Evolutionary conservation across 2,888 invertebrate species (phyloP).

Genomic region (Cryptophagus acutangulus): DNA sequence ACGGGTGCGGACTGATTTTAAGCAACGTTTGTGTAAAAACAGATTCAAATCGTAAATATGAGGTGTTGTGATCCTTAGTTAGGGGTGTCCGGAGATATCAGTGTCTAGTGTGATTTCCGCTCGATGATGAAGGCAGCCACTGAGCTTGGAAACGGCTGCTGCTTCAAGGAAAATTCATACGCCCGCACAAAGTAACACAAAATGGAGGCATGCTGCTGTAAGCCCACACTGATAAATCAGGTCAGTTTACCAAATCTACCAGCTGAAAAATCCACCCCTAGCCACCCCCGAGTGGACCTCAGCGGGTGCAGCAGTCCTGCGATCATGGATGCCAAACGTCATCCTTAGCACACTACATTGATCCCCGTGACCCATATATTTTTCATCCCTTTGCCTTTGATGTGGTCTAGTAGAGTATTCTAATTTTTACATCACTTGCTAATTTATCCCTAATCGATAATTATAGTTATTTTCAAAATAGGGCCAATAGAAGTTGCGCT

Average conservation of each 20-base stretch:
- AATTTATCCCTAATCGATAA: too few species aligned
- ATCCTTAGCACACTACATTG: slow-evolving; percentile 29
- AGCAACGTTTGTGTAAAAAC: slow-evolving; percentile 23
- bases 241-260: too few species aligned
- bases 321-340: too few species aligned
- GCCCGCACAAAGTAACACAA: slow-evolving; percentile 33
- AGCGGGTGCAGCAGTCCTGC: too few species aligned
- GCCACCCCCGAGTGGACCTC: too few species aligned
- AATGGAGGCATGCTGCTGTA: slow-evolving; percentile 40
- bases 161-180: slow-evolving; percentile 21
- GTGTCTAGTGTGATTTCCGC: background rate
- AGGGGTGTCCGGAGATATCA: background rate
- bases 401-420: too few species aligned
- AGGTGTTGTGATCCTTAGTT: slow-evolving; percentile 31
- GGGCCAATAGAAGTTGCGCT: too few species aligned
- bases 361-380: slow-evolving; percentile 36
- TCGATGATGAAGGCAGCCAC: slow-evolving; percentile 23
- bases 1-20: slow-evolving; percentile 42
- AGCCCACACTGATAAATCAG: slow-evolving; percentile 45
- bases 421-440: too few species aligned
- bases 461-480: too few species aligned
- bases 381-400: too few species aligned
- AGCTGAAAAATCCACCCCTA: too few species aligned
- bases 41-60: slow-evolving; percentile 11
- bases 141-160: slow-evolving; percentile 22